Conservation (phyloP, 2,113 vertebrate genomes). For the Peucedramus taeniatus region DNA sequence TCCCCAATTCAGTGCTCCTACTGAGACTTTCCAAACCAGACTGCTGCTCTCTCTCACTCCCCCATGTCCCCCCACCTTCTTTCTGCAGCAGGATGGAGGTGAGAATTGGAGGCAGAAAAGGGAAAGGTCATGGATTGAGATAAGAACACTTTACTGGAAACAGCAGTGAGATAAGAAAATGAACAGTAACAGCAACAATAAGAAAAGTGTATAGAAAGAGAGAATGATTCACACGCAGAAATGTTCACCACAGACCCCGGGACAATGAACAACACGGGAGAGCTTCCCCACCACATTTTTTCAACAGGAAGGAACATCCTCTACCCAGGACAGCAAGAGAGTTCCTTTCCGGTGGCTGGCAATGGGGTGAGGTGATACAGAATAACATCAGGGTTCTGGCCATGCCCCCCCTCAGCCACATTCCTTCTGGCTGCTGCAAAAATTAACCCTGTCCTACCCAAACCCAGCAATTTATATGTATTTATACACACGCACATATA, state of each 20-base stretch:
- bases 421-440: neutral
- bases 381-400: neutral
- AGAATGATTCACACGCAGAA: neutral
- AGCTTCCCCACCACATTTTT: neutral
- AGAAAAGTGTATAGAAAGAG: neutral
- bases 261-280: neutral
- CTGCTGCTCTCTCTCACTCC: neutral
- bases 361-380: neutral
- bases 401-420: neutral
- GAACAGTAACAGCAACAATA: neutral
- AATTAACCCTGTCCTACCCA: neutral
- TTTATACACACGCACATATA: fast-evolving
- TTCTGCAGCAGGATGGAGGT: neutral
- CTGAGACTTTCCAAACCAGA: neutral
- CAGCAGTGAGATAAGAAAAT: neutral
- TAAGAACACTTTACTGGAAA: neutral
- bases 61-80: neutral
- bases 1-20: neutral
- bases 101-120: neutral
- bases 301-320: neutral
- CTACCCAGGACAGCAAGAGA: neutral
- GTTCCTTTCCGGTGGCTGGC: neutral
- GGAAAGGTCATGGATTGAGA: neutral
- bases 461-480: neutral
- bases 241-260: fast-evolving